These are phyloP conservation scores for Synchiropus splendidus DNA, from an alignment of 2,113 vertebrate genomes.

Conservation along the genomic window DNA sequence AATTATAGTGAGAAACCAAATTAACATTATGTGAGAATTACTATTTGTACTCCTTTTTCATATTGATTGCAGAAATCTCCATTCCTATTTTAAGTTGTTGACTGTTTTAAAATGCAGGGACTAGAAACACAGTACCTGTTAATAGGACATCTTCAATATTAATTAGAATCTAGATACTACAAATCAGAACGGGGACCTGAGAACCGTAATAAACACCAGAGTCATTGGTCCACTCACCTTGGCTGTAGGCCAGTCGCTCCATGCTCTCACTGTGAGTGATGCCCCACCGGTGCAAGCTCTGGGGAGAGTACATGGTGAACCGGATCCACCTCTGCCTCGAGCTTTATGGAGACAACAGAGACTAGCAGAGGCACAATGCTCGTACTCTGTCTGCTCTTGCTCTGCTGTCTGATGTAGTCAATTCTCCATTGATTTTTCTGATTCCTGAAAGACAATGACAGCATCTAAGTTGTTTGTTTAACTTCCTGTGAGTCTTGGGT, in stretches of 20 bases:
- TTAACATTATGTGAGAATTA: too few relatives aligned
- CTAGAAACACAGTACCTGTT: too few relatives aligned
- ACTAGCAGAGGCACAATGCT: too few relatives aligned
- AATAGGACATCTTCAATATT: too few relatives aligned
- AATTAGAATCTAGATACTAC: too few relatives aligned
- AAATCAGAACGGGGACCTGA: too few relatives aligned
- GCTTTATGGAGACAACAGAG: background rate
- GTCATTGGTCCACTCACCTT: conserved; percentile 47
- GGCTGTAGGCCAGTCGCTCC: conserved; percentile 68
- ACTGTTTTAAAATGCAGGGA: too few relatives aligned
- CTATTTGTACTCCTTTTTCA: too few relatives aligned
- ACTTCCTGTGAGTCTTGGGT: background rate
- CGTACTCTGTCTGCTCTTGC: background rate
- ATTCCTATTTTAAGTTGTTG: too few relatives aligned
- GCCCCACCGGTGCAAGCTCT: conserved; percentile 71
- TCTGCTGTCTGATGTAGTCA: background rate
- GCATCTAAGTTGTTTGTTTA: background rate
- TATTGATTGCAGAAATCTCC: too few relatives aligned
- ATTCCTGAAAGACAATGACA: conserved; percentile 1
- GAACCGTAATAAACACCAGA: too few relatives aligned
- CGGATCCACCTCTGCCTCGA: conserved; percentile 5
- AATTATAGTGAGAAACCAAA: too few relatives aligned
- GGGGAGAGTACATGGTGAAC: conserved; percentile 68
- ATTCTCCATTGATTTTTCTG: conserved; percentile 1
- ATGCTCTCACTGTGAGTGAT: conserved; percentile 72